These are phyloP conservation scores for Pandemis corylana DNA, from an alignment of 2,888 invertebrate species.

Conservation along the genomic window DNA sequence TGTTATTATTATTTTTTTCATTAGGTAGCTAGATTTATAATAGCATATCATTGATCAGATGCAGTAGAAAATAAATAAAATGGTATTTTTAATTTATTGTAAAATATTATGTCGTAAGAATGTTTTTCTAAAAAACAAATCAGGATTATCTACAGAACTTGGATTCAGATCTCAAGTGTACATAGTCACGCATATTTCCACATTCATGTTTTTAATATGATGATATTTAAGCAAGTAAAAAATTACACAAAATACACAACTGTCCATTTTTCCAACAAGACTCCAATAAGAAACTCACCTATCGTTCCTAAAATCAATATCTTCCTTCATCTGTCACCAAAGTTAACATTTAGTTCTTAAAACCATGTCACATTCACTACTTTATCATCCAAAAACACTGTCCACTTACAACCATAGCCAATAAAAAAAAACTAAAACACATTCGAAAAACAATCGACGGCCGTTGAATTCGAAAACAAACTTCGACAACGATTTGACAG, in stretches of 20 bases:
- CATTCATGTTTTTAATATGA: no score
- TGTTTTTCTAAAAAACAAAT: no score
- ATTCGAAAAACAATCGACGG: slow-evolving; percentile 21
- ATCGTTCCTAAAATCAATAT: slow-evolving; percentile 60
- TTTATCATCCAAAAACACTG: slow-evolving; percentile 22
- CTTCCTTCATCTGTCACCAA: slow-evolving; percentile 57
- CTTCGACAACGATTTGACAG: background rate
- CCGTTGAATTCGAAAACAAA: slow-evolving; percentile 9
- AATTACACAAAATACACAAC: background rate
- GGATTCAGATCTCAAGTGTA: no score
- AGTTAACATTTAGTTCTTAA: slow-evolving; percentile 56
- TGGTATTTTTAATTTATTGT: no score
- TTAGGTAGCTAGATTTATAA: no score
- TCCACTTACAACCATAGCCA: slow-evolving; percentile 14
- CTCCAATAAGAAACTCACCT: slow-evolving; percentile 67
- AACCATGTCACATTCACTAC: slow-evolving; percentile 51
- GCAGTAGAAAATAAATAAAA: no score
- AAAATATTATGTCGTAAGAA: no score
- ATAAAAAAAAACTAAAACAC: slow-evolving; percentile 32
- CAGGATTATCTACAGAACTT: no score
- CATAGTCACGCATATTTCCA: no score
- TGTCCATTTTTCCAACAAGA: slow-evolving; percentile 46
- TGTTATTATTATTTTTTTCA: no score
- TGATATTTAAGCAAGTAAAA: no score
- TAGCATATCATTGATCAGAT: no score